These are phyloP conservation scores for Ariopsis seemanni DNA, from an alignment of 2,113 vertebrate species.

Conservation along the genomic window DNA sequence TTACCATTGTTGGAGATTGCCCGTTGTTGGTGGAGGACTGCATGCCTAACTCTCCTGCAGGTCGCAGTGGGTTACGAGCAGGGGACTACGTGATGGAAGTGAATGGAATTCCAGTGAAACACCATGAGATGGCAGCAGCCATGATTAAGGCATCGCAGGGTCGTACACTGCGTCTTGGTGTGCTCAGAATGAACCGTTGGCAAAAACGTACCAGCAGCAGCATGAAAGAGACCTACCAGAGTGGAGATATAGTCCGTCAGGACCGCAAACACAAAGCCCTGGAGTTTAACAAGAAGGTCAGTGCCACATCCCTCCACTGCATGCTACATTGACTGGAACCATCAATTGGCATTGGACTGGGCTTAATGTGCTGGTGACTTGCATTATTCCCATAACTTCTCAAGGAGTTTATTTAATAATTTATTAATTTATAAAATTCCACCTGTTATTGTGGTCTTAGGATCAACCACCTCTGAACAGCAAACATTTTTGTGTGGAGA, in stretches of 20 bases:
- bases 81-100: conserved; percentile 84
- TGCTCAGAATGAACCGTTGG: conserved; percentile 77
- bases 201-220: conserved; percentile 73
- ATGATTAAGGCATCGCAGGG: conserved; percentile 78
- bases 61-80: conserved; percentile 72
- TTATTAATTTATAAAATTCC: background rate
- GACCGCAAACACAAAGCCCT: conserved; percentile 87
- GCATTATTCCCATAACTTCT: background rate
- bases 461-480: background rate
- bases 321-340: background rate
- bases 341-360: background rate
- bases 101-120: conserved; percentile 74
- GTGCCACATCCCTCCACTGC: background rate
- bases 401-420: background rate
- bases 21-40: conserved; percentile 81
- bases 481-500: background rate
- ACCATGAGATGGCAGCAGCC: conserved; percentile 68
- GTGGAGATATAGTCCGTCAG: conserved; percentile 67
- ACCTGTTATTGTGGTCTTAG: background rate
- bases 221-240: conserved; percentile 76
- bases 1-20: conserved; percentile 74
- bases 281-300: conserved; percentile 89
- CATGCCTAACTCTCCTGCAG: conserved; percentile 72
- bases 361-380: background rate
- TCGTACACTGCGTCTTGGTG: conserved; percentile 73